Evolutionary conservation across 2,888 invertebrate species (phyloP), one percentile per base, ranked within the genome.

Genomic region (Netelia virgata): DNA sequence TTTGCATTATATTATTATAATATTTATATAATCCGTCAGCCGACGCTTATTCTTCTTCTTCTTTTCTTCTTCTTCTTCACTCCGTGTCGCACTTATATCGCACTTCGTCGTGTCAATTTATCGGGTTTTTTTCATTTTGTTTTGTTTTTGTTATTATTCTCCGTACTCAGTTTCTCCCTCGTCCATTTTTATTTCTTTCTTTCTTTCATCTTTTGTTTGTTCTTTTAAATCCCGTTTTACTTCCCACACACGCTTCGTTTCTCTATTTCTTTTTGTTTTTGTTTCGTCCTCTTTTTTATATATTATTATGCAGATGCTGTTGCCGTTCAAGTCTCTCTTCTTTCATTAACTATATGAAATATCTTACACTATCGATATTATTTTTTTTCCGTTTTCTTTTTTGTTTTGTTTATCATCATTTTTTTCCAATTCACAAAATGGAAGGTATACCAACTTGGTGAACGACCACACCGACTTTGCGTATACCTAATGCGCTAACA

Each of bases 1-100:
- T 93, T 93, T 93, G 92, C 93, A 93, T 91, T 92, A 92, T 91
- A 92, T 91, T 90, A 91, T 92, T 89, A 86, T 89, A 88, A 90
- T 91, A 92, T 92, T 90, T 92, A 91, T 92, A 90, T 91, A 91
- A 92, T 91, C 91, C 91, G 90, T 91, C 91, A 91, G 88, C 88
- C 89, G 90, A 91, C 83, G 84, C 74, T 81, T 80, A 79, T 68
- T 70, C 69, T 53, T 83, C 72, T 47, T 72, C 55, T 64, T 69
- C 36, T 68, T 43, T 64, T 63, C 57, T 18, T 70, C 36, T 55
- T 81, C 59, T 64, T 50, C 59, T 57, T 80, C 83, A 76, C 75
- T 82, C 83, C 83, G 76, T 85, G 73, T 84, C 80, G 83, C 86
- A 86, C 77, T 75, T 47, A 36, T 36, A 78, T 87, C 82, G 68